Percentiles rank a stretch among this genome's conserved stretches.
Evolutionary conservation across 2,113 vertebrate species (phyloP).

Genomic region (Agapornis roseicollis): DNA sequence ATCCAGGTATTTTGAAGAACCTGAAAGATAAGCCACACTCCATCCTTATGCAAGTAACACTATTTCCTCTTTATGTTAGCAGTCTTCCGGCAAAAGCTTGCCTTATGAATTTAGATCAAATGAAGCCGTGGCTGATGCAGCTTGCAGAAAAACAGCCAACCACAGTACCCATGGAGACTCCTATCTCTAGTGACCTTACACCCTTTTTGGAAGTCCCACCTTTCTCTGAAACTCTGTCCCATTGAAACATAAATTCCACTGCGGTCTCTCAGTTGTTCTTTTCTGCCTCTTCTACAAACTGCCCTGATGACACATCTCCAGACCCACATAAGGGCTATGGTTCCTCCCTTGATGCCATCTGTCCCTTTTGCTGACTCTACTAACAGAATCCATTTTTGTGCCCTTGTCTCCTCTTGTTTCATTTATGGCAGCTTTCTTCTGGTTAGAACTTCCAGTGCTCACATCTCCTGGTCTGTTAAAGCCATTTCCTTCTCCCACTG

Average conservation of each 20-base stretch:
- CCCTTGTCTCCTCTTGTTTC: not conserved
- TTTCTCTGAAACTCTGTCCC: slow-evolving; percentile 11
- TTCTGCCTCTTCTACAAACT: not conserved
- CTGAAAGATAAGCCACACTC: not conserved
- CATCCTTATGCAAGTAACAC: fast-evolving
- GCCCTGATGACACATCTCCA: not conserved
- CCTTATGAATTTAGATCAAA: not conserved
- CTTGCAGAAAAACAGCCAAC: not conserved
- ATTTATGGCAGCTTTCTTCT: not conserved
- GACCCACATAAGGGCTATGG: not conserved
- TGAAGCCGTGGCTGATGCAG: not conserved
- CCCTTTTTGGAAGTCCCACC: not conserved
- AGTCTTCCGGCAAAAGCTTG: not conserved
- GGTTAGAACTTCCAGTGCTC: not conserved
- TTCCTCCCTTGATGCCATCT: not conserved
- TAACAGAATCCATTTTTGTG: not conserved
- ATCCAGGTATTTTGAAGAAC: not conserved
- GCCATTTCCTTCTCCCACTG: not conserved
- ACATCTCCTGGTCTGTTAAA: not conserved
- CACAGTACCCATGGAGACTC: not conserved
- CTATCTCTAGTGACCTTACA: not conserved
- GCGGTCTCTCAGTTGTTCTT: not conserved
- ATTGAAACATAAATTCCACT: not conserved
- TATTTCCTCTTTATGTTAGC: not conserved
- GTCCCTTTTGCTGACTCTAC: not conserved